Percentiles rank a stretch among this genome's conserved stretches.
Evolutionary conservation across 2,113 vertebrate genomes (phyloP).

Genomic region (Hystrix brachyura): DNA sequence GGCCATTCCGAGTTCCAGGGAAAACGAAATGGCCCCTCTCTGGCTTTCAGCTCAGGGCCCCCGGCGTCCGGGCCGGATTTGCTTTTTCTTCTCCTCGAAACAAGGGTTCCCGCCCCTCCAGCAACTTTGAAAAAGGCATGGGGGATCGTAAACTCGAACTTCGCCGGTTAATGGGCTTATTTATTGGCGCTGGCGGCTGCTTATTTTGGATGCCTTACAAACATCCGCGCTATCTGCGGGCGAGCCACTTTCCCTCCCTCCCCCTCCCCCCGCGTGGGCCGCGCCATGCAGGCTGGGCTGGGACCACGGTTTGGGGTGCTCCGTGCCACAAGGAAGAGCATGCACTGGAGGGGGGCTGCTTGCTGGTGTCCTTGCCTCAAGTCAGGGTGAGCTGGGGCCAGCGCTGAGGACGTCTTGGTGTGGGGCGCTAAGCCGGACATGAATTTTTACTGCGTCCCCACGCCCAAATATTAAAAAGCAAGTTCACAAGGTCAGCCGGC

Average conservation of each 20-base stretch:
- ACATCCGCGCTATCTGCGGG: constrained; percentile 90
- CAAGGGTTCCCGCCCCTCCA: constrained; percentile 85
- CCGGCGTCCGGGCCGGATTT: constrained; percentile 41
- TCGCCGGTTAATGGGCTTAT: constrained; percentile 92
- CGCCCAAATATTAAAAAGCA: constrained; percentile 89
- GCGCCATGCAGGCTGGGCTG: constrained; percentile 69
- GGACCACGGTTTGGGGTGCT: constrained; percentile 49
- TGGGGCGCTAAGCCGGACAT: constrained; percentile 86
- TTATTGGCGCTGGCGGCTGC: constrained; percentile 91
- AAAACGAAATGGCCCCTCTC: constrained; percentile 40
- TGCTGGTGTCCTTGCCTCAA: not conserved
- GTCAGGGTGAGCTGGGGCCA: constrained; percentile 51
- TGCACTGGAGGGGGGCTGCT: constrained; percentile 42
- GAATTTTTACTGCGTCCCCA: constrained; percentile 89
- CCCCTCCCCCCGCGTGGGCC: constrained; percentile 85
- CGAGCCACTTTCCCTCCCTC: constrained; percentile 77
- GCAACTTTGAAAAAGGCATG: constrained; percentile 88
- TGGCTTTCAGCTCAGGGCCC: constrained; percentile 34
- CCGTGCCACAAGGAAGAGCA: constrained; percentile 47
- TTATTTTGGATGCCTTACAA: constrained; percentile 93
- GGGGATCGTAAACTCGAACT: constrained; percentile 92
- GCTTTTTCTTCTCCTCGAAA: constrained; percentile 73
- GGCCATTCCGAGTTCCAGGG: not conserved
- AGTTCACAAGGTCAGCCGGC: constrained; percentile 90
- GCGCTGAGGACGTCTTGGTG: constrained; percentile 43